Conservation (phyloP, 2,113 vertebrate genomes). For the Prionailurus viverrinus region DNA sequence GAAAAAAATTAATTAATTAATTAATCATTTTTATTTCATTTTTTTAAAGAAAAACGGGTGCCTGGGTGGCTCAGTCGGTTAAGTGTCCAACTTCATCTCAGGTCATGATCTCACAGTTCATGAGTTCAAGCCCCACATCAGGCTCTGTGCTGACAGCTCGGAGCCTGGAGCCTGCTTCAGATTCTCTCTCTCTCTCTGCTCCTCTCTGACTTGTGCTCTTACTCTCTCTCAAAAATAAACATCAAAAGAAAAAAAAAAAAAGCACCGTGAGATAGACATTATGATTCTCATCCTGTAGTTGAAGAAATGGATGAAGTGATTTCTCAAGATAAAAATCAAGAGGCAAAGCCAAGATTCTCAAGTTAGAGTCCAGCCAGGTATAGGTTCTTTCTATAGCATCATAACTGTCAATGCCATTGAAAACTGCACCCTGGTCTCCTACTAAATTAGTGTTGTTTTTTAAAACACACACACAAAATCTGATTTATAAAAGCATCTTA, state of each 20-base stretch:
- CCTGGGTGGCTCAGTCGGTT: no score
- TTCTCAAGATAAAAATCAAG: slow-evolving; percentile 9
- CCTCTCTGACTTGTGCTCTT: no score
- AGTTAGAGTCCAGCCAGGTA: neutral
- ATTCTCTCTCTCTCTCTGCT: no score
- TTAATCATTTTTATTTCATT: no score
- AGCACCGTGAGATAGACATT: neutral
- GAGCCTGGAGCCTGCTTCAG: no score
- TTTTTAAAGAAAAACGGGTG: no score
- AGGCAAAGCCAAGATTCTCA: neutral
- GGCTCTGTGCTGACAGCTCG: no score
- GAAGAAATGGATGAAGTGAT: neutral
- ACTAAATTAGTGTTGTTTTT: slow-evolving; percentile 12
- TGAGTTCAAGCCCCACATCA: no score
- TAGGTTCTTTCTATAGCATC: neutral
- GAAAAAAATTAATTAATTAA: no score
- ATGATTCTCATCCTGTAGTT: neutral
- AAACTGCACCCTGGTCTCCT: neutral
- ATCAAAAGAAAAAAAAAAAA: neutral
- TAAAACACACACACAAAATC: neutral
- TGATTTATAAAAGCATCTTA: slow-evolving; percentile 31
- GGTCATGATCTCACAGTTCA: no score
- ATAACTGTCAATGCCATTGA: neutral
- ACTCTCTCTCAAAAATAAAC: no score
- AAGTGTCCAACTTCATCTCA: no score